phyloP scores from a whole-genome alignment of 2,888 invertebrate genomes.

The Spisula solida region DNA sequence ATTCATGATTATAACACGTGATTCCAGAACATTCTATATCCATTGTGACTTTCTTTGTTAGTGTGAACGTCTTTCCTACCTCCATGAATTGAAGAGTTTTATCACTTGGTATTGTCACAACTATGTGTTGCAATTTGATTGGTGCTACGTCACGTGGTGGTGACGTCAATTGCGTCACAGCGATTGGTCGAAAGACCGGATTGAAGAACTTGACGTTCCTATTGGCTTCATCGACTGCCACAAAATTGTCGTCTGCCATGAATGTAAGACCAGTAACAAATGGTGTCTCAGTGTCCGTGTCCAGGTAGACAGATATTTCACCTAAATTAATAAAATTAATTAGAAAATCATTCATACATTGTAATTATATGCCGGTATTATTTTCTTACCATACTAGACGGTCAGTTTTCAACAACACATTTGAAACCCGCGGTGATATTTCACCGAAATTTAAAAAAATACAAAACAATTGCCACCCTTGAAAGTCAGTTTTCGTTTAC shows the following conservation, averaged over 20 bases:
- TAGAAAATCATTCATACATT: too few relatives aligned
- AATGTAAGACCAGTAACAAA: constrained; percentile 64
- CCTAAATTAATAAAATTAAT: constrained; percentile 42
- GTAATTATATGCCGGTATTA: too few relatives aligned
- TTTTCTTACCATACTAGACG: too few relatives aligned
- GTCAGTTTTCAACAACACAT: too few relatives aligned
- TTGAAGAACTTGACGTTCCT: constrained; percentile 62
- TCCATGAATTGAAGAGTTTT: constrained; percentile 64
- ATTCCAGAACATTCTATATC: constrained; percentile 70
- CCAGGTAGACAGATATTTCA: constrained; percentile 56
- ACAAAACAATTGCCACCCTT: too few relatives aligned
- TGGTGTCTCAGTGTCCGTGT: constrained; percentile 58
- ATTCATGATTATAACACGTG: constrained; percentile 62
- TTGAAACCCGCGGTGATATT: too few relatives aligned
- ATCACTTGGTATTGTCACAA: constrained; percentile 62
- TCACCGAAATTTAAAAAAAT: too few relatives aligned
- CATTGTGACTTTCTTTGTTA: constrained; percentile 55
- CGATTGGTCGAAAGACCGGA: constrained; percentile 47
- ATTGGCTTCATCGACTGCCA: constrained; percentile 65
- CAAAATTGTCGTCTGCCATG: constrained; percentile 68
- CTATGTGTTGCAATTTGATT: constrained; percentile 46
- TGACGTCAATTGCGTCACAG: constrained; percentile 44
- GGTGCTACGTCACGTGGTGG: constrained; percentile 63
- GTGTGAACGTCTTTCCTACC: constrained; percentile 49
- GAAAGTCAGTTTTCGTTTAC: too few relatives aligned